A percentile compares a stretch with the other conserved stretches of the same genome.
Evolutionary conservation across 2,113 vertebrate genomes (phyloP).

Genomic region (Dromas ardeola): DNA sequence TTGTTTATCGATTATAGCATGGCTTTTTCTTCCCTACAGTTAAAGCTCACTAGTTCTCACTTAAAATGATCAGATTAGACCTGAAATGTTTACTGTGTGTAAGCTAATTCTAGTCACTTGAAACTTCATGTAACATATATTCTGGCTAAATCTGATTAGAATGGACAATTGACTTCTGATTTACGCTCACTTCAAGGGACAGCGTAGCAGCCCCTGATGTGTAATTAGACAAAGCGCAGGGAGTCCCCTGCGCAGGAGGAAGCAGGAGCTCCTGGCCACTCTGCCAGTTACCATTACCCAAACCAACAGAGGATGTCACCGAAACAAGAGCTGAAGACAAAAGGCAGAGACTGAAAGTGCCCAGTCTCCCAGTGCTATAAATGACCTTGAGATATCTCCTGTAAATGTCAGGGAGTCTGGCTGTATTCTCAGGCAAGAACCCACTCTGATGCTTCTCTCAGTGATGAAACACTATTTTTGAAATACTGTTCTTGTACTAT

Average conservation of each 20-base stretch:
- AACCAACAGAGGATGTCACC: neutral
- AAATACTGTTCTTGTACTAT: neutral
- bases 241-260: fast-evolving
- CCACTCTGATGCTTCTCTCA: neutral
- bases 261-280: conserved; percentile 10
- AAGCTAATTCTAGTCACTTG: conserved; percentile 60
- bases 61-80: conserved; percentile 59
- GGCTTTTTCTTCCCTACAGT: neutral
- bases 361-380: neutral
- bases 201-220: neutral
- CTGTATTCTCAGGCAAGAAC: neutral
- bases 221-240: neutral
- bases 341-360: conserved; percentile 25
- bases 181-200: conserved; percentile 38
- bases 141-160: conserved; percentile 43
- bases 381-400: conserved; percentile 45
- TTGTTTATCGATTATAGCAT: neutral
- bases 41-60: conserved; percentile 42
- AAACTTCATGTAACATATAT: conserved; percentile 30
- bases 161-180: conserved; percentile 69
- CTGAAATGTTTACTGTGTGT: conserved; percentile 69
- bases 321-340: conserved; percentile 11
- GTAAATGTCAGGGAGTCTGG: neutral
- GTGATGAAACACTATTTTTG: neutral
- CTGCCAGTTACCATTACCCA: conserved; percentile 56